Base-by-base conservation (phyloP, 2,888 invertebrate species). In the Drosophila paracracens region DNA sequence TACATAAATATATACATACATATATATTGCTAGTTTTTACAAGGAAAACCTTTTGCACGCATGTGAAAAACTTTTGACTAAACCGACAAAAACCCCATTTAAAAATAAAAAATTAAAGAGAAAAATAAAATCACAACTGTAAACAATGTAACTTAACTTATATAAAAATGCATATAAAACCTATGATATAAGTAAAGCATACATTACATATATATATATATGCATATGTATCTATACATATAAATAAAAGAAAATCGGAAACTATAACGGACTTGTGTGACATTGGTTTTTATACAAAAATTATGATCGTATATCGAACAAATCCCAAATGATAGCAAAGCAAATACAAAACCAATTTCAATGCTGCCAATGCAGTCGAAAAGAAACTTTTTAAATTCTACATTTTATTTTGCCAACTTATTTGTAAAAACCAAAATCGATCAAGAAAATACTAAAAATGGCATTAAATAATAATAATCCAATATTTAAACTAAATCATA, bases 351-450 rank as follows among this genome's bases (percentile, higher is more conserved):
- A 40, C 31, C 31, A 69, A 58, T 66, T 79, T 69, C 35, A 51
- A 63, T 54, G 65, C 65, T 69, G 69, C 70, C 61, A 61, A 66
- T 71, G 77, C 75, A 70, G 63, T 51, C 52, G 36, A 29, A 69
- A 63, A 11, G 29, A 38, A 65, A 50, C 29, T 56, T 54, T 73
- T 71, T 46, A 62, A 74, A 70, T 48, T 82, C 70, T 76, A 84
- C 50, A 68, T 73, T 82, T 88, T 75, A 74, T 50, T 89, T 89
- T 80, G 87, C 75, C 72, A 79, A 78, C 57, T 76, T 43, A 88
- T 78, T 70, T 85, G 88, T 85, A 88, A 68, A 72, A 72, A 79
- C 29, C 60, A 58, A 33, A 61, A 63, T 40, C 58, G 29, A 64
- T 62, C 59, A 58, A 63, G 36, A 43, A 33, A 38, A 53, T 61